These are phyloP conservation scores for Stenopsyche tienmushanensis DNA, from an alignment of 1,140 invertebrate species.

Conservation along the genomic window DNA sequence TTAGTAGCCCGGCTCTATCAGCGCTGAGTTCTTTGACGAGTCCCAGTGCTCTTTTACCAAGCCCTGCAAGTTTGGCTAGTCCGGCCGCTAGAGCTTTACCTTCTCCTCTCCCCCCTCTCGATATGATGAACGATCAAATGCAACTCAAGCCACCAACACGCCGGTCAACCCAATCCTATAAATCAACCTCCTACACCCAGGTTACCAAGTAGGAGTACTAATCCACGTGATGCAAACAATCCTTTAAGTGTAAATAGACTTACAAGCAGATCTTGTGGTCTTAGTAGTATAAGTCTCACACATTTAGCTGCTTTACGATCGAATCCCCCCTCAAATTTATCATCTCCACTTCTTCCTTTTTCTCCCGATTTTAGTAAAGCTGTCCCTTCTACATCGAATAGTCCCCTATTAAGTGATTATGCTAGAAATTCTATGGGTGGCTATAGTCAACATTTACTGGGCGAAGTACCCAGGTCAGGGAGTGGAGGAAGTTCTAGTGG, in stretches of 20 bases:
- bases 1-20: constrained; percentile 76
- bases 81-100: constrained; percentile 51
- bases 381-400: constrained; percentile 30
- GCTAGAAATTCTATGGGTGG: constrained; percentile 22
- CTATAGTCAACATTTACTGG: constrained; percentile 45
- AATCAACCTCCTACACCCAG: constrained; percentile 57
- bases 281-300: constrained; percentile 31
- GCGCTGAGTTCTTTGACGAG: constrained; percentile 77
- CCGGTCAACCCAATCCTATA: constrained; percentile 47
- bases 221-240: constrained; percentile 88
- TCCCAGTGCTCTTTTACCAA: constrained; percentile 66
- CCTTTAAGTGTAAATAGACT: constrained; percentile 85
- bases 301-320: constrained; percentile 30
- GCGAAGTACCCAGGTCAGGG: constrained; percentile 41
- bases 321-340: constrained; percentile 7
- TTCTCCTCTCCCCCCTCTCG: constrained; percentile 30
- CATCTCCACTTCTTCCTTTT: constrained; percentile 24
- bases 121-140: constrained; percentile 16
- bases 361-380: constrained; percentile 31
- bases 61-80: constrained; percentile 66
- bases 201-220: constrained; percentile 84
- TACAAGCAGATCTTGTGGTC: constrained; percentile 57
- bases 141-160: constrained; percentile 52
- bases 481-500: constrained; percentile 24
- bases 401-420: constrained; percentile 18